Conservation (phyloP, 2,888 invertebrate species). For the Papilio elwesi region DNA sequence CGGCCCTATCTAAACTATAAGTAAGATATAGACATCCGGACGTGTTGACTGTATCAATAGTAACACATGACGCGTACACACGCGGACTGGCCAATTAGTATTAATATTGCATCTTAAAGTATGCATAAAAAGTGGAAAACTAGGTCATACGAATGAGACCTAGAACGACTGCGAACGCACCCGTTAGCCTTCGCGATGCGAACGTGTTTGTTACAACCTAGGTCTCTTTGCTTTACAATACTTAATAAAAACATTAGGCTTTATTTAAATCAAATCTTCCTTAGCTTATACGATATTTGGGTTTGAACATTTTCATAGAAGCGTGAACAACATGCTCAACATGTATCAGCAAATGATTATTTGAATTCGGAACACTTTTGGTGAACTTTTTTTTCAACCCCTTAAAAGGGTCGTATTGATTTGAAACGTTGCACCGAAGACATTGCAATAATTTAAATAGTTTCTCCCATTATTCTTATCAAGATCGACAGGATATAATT, state of each 20-base stretch:
- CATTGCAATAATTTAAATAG: too few relatives aligned
- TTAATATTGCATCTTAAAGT: slow-evolving; percentile 16
- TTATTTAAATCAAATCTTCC: background rate
- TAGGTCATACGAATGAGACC: slow-evolving; percentile 30
- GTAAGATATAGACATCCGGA: background rate
- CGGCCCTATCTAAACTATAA: too few relatives aligned
- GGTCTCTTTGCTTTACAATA: slow-evolving; percentile 11
- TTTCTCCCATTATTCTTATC: too few relatives aligned
- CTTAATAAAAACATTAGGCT: background rate
- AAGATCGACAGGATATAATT: too few relatives aligned
- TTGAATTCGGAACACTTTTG: too few relatives aligned
- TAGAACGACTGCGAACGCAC: slow-evolving; percentile 25
- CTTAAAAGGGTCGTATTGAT: too few relatives aligned
- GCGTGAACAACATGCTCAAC: too few relatives aligned
- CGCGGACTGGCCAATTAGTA: slow-evolving; percentile 12
- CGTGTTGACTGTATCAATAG: background rate
- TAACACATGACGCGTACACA: background rate
- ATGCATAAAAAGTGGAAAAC: slow-evolving; percentile 29
- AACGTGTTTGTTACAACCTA: background rate
- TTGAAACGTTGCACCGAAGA: too few relatives aligned
- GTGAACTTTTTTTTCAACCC: too few relatives aligned
- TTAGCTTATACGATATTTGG: too few relatives aligned
- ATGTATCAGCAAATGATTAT: too few relatives aligned
- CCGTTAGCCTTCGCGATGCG: slow-evolving; percentile 26
- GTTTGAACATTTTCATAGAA: too few relatives aligned